phyloP scores from a whole-genome alignment of 53 echinoderm and acorn worm species.

The Henricia sp. region DNA sequence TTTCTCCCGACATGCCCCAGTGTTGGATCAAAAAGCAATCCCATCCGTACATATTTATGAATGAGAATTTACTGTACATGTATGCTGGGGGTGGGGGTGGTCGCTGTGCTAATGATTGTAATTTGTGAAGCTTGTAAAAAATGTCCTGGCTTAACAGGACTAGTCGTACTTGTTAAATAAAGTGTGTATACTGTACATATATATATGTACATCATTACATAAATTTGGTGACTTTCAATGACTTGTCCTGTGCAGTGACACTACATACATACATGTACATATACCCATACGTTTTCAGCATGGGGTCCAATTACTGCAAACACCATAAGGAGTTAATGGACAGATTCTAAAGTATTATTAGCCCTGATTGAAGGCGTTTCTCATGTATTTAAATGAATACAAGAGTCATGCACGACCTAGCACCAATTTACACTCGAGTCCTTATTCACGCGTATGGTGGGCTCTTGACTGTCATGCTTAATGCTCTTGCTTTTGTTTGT shows the following conservation, averaged over 20 bases:
- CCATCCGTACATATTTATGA: no score
- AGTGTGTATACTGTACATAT: no score
- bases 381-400: background rate
- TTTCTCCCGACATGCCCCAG: no score
- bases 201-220: background rate
- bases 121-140: no score
- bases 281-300: background rate
- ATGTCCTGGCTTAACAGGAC: no score
- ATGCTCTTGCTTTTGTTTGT: slow-evolving; percentile 13
- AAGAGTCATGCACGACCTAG: slow-evolving; percentile 11
- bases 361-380: background rate
- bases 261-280: slow-evolving; percentile 6
- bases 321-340: no score
- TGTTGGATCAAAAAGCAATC: no score
- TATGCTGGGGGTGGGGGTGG: no score
- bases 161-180: no score
- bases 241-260: background rate
- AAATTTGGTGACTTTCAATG: background rate
- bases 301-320: background rate
- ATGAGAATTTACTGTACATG: no score
- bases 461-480: slow-evolving; percentile 21
- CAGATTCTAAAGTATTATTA: no score
- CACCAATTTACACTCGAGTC: background rate
- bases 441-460: background rate
- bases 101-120: no score